Evolutionary conservation across 2,113 vertebrate species (phyloP).

Genomic region (Ptilorrhoa leucosticta): DNA sequence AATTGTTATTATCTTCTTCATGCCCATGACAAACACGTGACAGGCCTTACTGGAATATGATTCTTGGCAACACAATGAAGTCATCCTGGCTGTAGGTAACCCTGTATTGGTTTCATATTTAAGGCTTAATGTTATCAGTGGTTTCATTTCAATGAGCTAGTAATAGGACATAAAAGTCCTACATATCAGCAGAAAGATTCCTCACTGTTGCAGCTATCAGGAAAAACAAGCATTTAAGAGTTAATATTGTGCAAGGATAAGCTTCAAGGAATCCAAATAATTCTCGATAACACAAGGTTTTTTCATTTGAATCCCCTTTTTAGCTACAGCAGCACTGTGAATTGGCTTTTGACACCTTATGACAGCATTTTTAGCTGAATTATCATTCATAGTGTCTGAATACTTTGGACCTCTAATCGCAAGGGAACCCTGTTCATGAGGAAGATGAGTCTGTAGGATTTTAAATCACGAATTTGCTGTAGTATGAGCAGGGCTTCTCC

Average conservation of each 20-base stretch:
- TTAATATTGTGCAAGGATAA: not conserved
- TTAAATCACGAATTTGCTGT: not conserved
- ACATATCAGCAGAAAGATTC: not conserved
- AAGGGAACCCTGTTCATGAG: accelerated
- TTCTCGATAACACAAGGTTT: not conserved
- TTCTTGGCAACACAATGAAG: not conserved
- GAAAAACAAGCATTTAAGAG: not conserved
- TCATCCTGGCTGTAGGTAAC: not conserved
- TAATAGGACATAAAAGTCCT: not conserved
- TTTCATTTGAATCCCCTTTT: not conserved
- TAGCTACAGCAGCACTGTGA: not conserved
- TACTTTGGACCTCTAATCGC: not conserved
- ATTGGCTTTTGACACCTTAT: not conserved
- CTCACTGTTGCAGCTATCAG: not conserved
- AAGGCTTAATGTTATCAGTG: not conserved
- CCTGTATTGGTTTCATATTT: not conserved
- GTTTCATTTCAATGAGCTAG: not conserved
- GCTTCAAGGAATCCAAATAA: not conserved
- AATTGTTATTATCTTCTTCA: not conserved
- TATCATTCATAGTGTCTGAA: not conserved
- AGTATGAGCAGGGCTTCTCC: not conserved
- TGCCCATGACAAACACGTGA: not conserved
- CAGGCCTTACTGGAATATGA: not conserved
- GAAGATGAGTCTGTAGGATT: not conserved
- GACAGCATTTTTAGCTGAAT: not conserved